Evolutionary conservation across 2,888 invertebrate species (phyloP).

Genomic region (Apantesis nais): DNA sequence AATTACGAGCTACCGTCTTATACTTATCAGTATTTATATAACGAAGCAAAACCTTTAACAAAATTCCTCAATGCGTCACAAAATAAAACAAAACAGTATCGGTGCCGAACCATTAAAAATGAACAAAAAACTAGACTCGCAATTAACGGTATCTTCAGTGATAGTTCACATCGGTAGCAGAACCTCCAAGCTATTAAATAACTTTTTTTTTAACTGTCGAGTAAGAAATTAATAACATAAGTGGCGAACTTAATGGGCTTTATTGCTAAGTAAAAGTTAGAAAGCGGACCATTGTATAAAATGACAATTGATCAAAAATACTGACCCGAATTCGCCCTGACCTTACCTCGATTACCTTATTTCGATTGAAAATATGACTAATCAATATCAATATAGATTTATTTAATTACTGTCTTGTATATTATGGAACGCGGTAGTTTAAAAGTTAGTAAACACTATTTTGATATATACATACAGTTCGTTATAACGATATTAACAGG

Average conservation of each 20-base stretch:
- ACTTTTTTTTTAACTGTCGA: slow-evolving; percentile 38
- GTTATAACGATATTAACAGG: background rate
- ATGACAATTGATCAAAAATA: slow-evolving; percentile 70
- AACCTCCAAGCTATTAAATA: slow-evolving; percentile 48
- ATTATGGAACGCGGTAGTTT: too few species aligned
- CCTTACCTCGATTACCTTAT: slow-evolving; percentile 72
- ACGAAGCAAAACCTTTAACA: background rate
- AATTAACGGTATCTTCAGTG: slow-evolving; percentile 25
- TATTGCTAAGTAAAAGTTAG: slow-evolving; percentile 74
- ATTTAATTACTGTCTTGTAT: background rate
- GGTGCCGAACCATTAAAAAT: slow-evolving; percentile 7
- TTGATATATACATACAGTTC: background rate
- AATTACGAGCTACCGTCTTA: background rate
- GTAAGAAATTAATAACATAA: slow-evolving; percentile 56
- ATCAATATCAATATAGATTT: background rate
- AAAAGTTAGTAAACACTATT: background rate
- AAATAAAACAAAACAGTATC: slow-evolving; percentile 3
- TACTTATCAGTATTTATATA: background rate
- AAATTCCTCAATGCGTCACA: background rate
- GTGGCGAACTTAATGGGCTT: slow-evolving; percentile 60
- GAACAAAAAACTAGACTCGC: slow-evolving; percentile 18
- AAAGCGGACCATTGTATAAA: slow-evolving; percentile 65
- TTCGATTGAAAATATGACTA: slow-evolving; percentile 33
- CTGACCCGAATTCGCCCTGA: slow-evolving; percentile 57
- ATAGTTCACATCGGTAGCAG: slow-evolving; percentile 39